Conservation (phyloP, 2,797 vertebrate species). For the Octomys mimax region DNA sequence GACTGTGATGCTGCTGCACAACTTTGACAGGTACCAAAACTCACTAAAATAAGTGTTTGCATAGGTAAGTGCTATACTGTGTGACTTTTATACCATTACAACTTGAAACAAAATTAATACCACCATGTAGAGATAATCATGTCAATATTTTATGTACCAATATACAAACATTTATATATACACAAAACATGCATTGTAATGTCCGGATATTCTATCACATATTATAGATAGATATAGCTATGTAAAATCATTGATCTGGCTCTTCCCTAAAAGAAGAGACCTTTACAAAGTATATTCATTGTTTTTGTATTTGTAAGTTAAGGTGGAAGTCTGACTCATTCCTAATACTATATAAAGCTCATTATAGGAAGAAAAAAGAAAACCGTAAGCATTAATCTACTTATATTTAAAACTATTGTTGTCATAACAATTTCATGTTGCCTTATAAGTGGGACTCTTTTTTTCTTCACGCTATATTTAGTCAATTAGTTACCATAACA, state of each 20-base stretch:
- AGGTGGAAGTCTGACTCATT: constrained; percentile 20
- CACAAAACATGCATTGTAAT: neutral
- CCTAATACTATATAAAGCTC: constrained; percentile 53
- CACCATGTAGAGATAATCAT: neutral
- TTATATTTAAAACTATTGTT: constrained; percentile 77
- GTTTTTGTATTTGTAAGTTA: constrained; percentile 51
- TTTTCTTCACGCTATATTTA: constrained; percentile 76
- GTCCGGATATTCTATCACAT: neutral
- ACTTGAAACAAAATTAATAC: neutral
- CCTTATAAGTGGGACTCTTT: constrained; percentile 54
- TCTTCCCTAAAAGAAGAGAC: neutral
- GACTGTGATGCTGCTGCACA: neutral
- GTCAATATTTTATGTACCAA: neutral
- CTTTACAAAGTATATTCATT: constrained; percentile 43
- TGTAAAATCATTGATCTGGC: neutral
- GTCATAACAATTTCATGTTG: constrained; percentile 80
- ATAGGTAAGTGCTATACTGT: neutral
- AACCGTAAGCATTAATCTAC: constrained; percentile 62
- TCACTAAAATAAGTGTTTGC: neutral
- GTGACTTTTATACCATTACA: neutral
- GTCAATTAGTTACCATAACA: constrained; percentile 81
- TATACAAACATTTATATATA: neutral
- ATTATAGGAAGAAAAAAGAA: neutral
- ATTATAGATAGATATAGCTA: neutral
- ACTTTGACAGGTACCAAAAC: neutral